A percentile compares a stretch with the other conserved stretches of the same genome.
These are phyloP conservation scores for Herpailurus yagouaroundi DNA, from an alignment of 2,113 vertebrate species.

Conservation along the genomic window DNA sequence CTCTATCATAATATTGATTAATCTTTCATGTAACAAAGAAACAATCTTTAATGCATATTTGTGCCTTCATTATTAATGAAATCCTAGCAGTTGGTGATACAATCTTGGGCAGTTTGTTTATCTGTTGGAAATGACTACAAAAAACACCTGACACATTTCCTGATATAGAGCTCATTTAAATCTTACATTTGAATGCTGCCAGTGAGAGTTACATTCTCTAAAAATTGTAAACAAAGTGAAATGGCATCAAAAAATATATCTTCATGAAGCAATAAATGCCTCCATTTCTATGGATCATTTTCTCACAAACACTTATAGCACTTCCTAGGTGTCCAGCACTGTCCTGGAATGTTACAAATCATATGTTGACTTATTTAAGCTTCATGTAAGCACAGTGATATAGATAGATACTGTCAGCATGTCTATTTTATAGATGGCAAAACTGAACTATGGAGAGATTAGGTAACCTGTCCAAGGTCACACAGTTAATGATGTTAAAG, in stretches of 20 bases:
- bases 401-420: background rate
- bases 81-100: background rate
- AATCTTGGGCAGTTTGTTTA: slow-evolving; percentile 34
- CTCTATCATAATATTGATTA: slow-evolving; percentile 45
- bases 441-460: background rate
- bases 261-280: background rate
- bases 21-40: slow-evolving; percentile 44
- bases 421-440: background rate
- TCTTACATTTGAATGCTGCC: background rate
- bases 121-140: background rate
- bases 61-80: slow-evolving; percentile 46
- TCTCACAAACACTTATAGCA: background rate
- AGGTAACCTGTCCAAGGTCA: background rate
- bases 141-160: background rate
- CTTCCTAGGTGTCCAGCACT: background rate
- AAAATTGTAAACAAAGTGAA: background rate
- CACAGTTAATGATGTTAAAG: background rate
- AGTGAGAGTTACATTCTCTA: background rate
- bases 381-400: background rate
- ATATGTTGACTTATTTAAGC: background rate
- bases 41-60: slow-evolving; percentile 29
- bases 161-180: background rate
- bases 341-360: background rate
- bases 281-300: background rate
- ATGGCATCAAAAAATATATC: background rate